These are phyloP conservation scores for Zapornia atra DNA, from an alignment of 2,113 vertebrate species.

Conservation along the genomic window DNA sequence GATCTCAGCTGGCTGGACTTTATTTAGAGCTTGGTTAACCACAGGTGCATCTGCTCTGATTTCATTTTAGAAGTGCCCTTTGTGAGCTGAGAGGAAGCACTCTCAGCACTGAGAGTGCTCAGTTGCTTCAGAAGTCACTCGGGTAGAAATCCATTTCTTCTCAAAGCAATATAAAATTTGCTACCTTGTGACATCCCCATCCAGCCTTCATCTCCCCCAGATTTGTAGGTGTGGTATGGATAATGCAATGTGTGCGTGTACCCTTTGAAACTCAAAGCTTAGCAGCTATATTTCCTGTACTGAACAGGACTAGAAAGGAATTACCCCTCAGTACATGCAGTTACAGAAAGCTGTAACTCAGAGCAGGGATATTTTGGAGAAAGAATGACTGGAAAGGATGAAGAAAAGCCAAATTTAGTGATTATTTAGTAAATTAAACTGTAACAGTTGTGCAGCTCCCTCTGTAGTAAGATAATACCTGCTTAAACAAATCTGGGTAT, in stretches of 20 bases:
- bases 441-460: not conserved
- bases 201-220: not conserved
- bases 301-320: not conserved
- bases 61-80: not conserved
- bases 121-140: not conserved
- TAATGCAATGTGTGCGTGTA: not conserved
- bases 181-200: not conserved
- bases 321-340: not conserved
- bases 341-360: not conserved
- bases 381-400: not conserved
- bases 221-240: not conserved
- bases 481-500: not conserved
- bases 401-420: not conserved
- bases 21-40: conserved; percentile 37
- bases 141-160: not conserved
- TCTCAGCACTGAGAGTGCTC: not conserved
- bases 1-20: not conserved
- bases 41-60: conserved; percentile 28
- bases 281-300: not conserved
- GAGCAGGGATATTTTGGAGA: not conserved
- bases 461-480: not conserved
- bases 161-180: not conserved
- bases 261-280: not conserved
- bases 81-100: not conserved
- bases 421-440: not conserved